Percentiles rank a stretch among this genome's conserved stretches.
phyloP scores from a whole-genome alignment of 2,113 vertebrate species.

The Sminthopsis crassicaudata region DNA sequence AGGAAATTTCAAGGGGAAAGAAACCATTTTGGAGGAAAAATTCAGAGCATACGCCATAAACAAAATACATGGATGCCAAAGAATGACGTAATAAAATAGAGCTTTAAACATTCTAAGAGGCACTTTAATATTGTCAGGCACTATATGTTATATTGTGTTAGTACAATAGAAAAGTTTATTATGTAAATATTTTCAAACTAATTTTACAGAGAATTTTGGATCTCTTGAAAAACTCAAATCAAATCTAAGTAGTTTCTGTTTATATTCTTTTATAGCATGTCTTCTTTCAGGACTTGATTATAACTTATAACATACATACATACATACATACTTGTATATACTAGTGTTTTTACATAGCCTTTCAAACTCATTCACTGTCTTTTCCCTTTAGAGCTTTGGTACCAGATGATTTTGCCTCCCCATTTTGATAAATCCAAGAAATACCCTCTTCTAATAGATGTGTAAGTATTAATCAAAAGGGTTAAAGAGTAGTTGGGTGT shows the following conservation, averaged over 20 bases:
- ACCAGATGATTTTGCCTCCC: conserved; percentile 96
- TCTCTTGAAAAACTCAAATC: conserved; percentile 38
- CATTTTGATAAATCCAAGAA: conserved; percentile 92
- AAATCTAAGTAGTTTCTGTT: conserved; percentile 45
- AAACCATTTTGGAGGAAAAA: conserved; percentile 78
- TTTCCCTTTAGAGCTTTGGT: conserved; percentile 92
- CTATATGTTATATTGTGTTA: conserved; percentile 41
- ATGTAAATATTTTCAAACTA: conserved; percentile 32
- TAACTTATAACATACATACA: conserved; percentile 35
- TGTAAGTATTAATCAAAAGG: conserved; percentile 90
- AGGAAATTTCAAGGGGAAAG: conserved; percentile 71
- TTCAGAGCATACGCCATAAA: conserved; percentile 77
- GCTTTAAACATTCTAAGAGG: conserved; percentile 70
- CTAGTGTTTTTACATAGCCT: conserved; percentile 3
- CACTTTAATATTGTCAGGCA: conserved; percentile 64
- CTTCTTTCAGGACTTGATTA: conserved; percentile 26
- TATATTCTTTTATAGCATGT: conserved; percentile 38
- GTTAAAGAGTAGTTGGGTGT: not conserved
- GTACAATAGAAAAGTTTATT: conserved; percentile 46
- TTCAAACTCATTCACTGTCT: conserved; percentile 57
- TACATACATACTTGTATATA: not conserved
- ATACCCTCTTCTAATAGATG: conserved; percentile 95
- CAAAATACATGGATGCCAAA: conserved; percentile 76
- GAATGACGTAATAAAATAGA: conserved; percentile 71
- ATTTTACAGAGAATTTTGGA: conserved; percentile 32